Evolutionary conservation across 2,888 invertebrate genomes (phyloP), one percentile per base, ranked within the genome.

Genomic region (Ennomos erosarius): DNA sequence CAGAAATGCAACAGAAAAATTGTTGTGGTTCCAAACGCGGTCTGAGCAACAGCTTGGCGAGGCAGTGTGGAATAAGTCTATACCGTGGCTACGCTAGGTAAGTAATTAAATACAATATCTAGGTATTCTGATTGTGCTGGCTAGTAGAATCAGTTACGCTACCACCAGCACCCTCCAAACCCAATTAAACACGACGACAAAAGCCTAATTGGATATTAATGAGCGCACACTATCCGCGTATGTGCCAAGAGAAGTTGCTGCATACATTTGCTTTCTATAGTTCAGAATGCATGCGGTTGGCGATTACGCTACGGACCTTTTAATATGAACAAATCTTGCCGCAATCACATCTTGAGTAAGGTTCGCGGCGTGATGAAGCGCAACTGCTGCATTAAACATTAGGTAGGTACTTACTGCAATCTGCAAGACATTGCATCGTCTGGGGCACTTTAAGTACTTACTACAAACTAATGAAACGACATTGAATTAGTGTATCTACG

Each of bases 151-250:
- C 38, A 13, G 37, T 38, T 34, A 43, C 69, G 67, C 55, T 59
- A 26, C 26, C 26, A 6, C 26, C 6, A 26, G 26, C 26, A 26
- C 26, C 2, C 26, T 26, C 26, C 4, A 26, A 26, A 26, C 26
- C 26, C 26, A 26, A 26, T 26, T 26, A 26, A 26, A 26, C 26
- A 26, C 26, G 5, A 26, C 5, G 26, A 26, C 26, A 26, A 26
- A 26, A 26, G 26, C 3, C 66, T 73, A 75, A 75, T 73, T 76
- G 65, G 71, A 65, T 72, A 73, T 73, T 74, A 74, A 72, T 74
- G 72, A 74, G 64, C 68, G 26, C 26, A 26, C 26, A 69, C 62
- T 68, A 67, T 68, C 64, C 48, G 62, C 45, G 55, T 61, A 64
- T 73, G 74, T 74, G 69, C 68, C 64, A 69, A 72, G 57, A 65